These are phyloP conservation scores for Lasioglossum villosulum DNA, from an alignment of 2,888 invertebrate genomes.

Conservation along the genomic window DNA sequence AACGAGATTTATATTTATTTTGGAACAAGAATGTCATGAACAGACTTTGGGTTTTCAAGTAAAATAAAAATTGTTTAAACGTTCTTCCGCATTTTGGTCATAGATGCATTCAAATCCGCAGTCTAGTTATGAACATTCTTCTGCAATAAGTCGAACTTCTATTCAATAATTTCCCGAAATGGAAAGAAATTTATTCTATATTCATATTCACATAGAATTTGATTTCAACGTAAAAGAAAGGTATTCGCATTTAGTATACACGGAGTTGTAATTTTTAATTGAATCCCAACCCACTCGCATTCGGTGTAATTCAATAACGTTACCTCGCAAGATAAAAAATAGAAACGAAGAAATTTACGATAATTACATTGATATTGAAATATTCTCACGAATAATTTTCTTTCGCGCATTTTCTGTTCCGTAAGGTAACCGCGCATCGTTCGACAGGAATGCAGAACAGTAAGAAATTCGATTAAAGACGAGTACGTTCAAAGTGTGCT, in stretches of 20 bases:
- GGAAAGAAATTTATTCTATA: not conserved
- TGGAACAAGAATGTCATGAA: not conserved
- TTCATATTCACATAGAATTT: too few relatives aligned
- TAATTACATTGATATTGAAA: not conserved
- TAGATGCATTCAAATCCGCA: too few relatives aligned
- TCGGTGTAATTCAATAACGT: too few relatives aligned
- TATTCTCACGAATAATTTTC: not conserved
- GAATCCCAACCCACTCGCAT: too few relatives aligned
- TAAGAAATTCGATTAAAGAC: not conserved
- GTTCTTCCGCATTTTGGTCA: too few relatives aligned
- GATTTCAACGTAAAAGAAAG: too few relatives aligned
- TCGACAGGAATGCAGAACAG: not conserved
- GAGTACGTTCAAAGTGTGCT: not conserved
- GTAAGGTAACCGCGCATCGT: not conserved
- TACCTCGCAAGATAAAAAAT: too few relatives aligned
- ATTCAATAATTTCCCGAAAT: not conserved
- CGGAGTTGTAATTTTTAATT: too few relatives aligned
- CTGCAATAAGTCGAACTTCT: not conserved
- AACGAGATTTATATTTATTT: not conserved
- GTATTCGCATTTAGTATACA: too few relatives aligned
- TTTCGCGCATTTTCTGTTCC: not conserved
- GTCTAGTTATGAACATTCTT: too few relatives aligned
- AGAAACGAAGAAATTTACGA: not conserved
- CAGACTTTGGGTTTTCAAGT: too few relatives aligned
- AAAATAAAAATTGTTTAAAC: too few relatives aligned